Conservation (phyloP, 2,113 vertebrate genomes). For the Odontophorus gujanensis region DNA sequence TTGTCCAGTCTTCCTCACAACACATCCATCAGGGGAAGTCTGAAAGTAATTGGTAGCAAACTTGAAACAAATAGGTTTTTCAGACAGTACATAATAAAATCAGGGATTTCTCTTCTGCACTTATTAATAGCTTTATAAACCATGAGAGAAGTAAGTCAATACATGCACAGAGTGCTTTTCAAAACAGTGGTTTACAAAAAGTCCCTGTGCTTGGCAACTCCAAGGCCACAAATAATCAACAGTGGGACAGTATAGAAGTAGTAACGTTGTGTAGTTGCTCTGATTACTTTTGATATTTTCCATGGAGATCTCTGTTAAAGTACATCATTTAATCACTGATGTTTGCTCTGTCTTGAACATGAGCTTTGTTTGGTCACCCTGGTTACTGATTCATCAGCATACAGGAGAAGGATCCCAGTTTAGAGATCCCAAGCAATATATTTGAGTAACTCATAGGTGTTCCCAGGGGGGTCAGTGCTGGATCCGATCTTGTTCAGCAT, state of each 20-base stretch:
- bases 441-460: not conserved
- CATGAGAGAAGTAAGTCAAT: not conserved
- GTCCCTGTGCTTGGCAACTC: not conserved
- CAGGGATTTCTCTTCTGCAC: not conserved
- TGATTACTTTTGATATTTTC: not conserved
- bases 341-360: not conserved
- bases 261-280: not conserved
- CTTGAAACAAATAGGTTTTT: not conserved
- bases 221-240: not conserved
- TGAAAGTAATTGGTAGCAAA: not conserved
- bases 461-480: too few species aligned
- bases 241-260: not conserved
- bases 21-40: not conserved
- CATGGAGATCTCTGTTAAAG: not conserved
- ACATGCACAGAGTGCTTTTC: not conserved
- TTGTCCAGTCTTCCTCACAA: not conserved
- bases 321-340: not conserved
- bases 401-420: accelerated
- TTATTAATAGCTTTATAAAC: not conserved
- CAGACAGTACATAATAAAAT: not conserved
- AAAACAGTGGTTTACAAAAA: not conserved
- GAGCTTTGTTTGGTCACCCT: not conserved
- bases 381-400: not conserved
- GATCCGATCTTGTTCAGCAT: too few species aligned
- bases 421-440: not conserved